A percentile compares a stretch with the other conserved stretches of the same genome.
Evolutionary conservation across 2,888 invertebrate species (phyloP).

Genomic region (Notodonta dromedarius): DNA sequence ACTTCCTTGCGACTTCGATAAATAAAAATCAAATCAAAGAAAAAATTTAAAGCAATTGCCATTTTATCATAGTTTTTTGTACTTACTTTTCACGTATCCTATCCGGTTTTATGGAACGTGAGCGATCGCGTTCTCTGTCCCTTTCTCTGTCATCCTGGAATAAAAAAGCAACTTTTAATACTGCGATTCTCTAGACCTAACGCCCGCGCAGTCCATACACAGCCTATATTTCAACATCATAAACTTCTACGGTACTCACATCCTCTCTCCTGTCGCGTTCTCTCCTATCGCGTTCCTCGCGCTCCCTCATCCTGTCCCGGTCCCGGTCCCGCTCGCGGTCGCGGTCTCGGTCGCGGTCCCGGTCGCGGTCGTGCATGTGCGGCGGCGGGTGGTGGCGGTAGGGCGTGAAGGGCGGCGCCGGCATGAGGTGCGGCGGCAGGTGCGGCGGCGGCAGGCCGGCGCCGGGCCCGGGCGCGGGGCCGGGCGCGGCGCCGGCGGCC

Average conservation of each 20-base stretch:
- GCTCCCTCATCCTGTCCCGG: conserved; percentile 47
- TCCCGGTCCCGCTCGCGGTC: conserved; percentile 55
- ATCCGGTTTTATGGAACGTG: conserved; percentile 85
- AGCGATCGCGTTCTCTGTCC: conserved; percentile 82
- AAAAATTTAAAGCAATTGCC: neutral
- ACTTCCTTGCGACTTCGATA: conserved; percentile 16
- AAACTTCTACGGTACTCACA: conserved; percentile 37
- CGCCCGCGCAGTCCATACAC: too few species aligned
- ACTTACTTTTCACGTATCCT: conserved; percentile 85
- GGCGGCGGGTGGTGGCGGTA: conserved; percentile 57
- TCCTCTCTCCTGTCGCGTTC: conserved; percentile 71
- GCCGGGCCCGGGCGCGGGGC: conserved; percentile 24
- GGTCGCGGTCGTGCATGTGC: conserved; percentile 62
- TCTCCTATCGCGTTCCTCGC: conserved; percentile 62
- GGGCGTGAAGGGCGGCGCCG: conserved; percentile 61
- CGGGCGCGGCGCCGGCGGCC: conserved; percentile 55
- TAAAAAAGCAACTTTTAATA: conserved; percentile 5
- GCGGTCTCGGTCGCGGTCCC: conserved; percentile 73
- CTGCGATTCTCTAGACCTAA: neutral
- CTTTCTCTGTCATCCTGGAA: conserved; percentile 74
- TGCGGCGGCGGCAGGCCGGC: conserved; percentile 45
- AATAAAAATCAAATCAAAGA: conserved; percentile 7
- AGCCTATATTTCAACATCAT: too few species aligned
- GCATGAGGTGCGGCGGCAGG: conserved; percentile 53
- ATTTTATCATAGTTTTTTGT: neutral